Base-by-base conservation (phyloP, 2,113 vertebrate species). In the Trinectes maculatus region DNA sequence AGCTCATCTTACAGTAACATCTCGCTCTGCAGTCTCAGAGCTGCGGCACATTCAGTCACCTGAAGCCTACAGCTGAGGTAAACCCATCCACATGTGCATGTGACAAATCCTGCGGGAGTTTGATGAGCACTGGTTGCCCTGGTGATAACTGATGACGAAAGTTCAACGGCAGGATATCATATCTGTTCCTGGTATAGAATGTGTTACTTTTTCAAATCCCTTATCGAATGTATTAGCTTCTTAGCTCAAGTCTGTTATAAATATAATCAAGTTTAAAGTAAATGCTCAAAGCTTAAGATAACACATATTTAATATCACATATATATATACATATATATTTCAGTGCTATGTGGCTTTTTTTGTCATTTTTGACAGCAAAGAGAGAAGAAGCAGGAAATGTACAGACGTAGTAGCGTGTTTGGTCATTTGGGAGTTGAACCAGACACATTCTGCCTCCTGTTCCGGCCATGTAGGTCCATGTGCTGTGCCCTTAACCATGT, bases 1-100 rank as follows among this genome's bases (percentile, higher is more conserved):
- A 60, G 57, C 62, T 80, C 84, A 80, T 80, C 71, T 42, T 6
- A 61, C 73, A 65, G 62, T 24, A 71, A 7, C 54, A 40, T 69
- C 74, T 52, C 44, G 2, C 71, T 66, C 44, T 22, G 57, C 54
- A 61, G 63, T 51, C 51, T 48, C 47, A 8, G 21, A 66, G 60
- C 55, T 21, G 47, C n/a, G 6, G 49, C 39, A 25, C 24, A 16
- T 58, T 54, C 34, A 46, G 4, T 33, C 44, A 62, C 12, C 21
- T 3, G 31, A 62, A n/a, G n/a, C 5, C 58, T 10, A 13, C 15
- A n/a, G 37, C 47, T 6, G 47, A 34, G 40, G 26, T 11, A 5
- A 39, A 73, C 40, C 60, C 51, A 53, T 22, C 37, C 0, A 3
- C 25, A 47, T 62, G 48, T 44, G 46, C n/a, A 29, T 15, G 48